Evolutionary conservation across 2,113 vertebrate genomes (phyloP).

Genomic region (Beaufortia kweichowensis): DNA sequence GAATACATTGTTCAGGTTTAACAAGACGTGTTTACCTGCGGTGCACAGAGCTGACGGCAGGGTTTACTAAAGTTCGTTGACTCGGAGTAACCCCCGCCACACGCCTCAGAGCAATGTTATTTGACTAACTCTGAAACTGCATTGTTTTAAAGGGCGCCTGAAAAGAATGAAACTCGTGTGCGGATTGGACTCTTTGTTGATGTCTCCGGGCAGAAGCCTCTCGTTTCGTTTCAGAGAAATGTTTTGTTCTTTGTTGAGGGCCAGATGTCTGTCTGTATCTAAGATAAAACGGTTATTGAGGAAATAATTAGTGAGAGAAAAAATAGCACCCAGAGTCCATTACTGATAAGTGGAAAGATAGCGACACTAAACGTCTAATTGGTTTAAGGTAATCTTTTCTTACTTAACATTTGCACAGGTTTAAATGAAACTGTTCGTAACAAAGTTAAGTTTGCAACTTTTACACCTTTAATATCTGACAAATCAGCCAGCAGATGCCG

Average conservation of each 20-base stretch:
- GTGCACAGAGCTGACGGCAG: constrained; percentile 4
- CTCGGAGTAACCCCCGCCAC: constrained; percentile 65
- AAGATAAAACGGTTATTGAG: constrained; percentile 4
- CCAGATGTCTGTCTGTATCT: constrained; percentile 23
- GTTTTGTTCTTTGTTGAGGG: constrained; percentile 58
- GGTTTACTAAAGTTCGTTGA: constrained; percentile 72
- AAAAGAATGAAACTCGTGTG: constrained; percentile 49
- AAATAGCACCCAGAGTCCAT: not conserved
- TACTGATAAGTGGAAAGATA: not conserved
- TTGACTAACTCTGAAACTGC: constrained; percentile 65
- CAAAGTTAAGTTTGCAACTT: too few species aligned
- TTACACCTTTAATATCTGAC: not conserved
- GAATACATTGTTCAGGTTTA: not conserved
- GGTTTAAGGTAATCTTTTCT: too few species aligned
- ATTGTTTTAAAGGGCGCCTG: constrained; percentile 64
- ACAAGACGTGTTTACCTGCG: not conserved
- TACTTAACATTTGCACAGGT: not conserved
- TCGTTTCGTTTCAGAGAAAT: constrained; percentile 64
- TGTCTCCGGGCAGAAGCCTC: constrained; percentile 65
- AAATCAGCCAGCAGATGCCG: not conserved
- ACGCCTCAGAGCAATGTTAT: constrained; percentile 61
- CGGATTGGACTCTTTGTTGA: constrained; percentile 58
- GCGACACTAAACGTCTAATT: too few species aligned
- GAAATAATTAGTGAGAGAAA: not conserved
- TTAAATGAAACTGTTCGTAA: not conserved